Evolutionary conservation across 1,140 invertebrate genomes (phyloP).

Genomic region (Chrysoperla carnea): DNA sequence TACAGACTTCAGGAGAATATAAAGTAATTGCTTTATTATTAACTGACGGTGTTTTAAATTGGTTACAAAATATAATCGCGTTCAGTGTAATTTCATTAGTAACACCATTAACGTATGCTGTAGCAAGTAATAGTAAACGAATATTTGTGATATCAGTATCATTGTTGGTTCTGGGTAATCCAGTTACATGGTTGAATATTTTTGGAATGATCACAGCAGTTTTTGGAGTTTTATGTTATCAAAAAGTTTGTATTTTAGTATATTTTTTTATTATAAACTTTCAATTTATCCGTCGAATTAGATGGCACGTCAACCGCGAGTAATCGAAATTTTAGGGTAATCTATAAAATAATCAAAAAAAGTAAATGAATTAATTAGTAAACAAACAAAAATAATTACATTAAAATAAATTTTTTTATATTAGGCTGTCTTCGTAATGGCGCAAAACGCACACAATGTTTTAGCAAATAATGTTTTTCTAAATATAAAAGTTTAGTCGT

Average conservation of each 20-base stretch:
- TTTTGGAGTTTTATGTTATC: slow-evolving; percentile 79
- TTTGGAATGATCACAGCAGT: slow-evolving; percentile 84
- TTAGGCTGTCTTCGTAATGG: too few relatives aligned
- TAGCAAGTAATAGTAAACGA: slow-evolving; percentile 89
- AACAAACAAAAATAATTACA: too few relatives aligned
- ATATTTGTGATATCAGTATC: slow-evolving; percentile 86
- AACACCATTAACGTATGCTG: slow-evolving; percentile 84
- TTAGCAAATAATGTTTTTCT: too few relatives aligned
- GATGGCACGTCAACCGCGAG: background rate
- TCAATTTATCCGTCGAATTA: background rate
- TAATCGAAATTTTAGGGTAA: slow-evolving; percentile 1
- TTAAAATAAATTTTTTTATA: too few relatives aligned
- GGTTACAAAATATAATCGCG: slow-evolving; percentile 88
- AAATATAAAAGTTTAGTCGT: too few relatives aligned
- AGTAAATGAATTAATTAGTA: too few relatives aligned
- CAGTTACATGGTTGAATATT: slow-evolving; percentile 74
- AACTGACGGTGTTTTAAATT: slow-evolving; percentile 76
- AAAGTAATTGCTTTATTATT: slow-evolving; percentile 46
- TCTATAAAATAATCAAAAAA: too few relatives aligned
- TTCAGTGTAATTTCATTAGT: slow-evolving; percentile 83
- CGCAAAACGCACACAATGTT: too few relatives aligned
- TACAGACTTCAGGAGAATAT: slow-evolving; percentile 27
- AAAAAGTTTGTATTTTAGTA: slow-evolving; percentile 33
- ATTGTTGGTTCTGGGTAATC: slow-evolving; percentile 77
- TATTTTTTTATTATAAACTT: slow-evolving; percentile 1